These are phyloP conservation scores for Mylabris sibirica DNA, from an alignment of 2,888 invertebrate genomes.

Conservation along the genomic window DNA sequence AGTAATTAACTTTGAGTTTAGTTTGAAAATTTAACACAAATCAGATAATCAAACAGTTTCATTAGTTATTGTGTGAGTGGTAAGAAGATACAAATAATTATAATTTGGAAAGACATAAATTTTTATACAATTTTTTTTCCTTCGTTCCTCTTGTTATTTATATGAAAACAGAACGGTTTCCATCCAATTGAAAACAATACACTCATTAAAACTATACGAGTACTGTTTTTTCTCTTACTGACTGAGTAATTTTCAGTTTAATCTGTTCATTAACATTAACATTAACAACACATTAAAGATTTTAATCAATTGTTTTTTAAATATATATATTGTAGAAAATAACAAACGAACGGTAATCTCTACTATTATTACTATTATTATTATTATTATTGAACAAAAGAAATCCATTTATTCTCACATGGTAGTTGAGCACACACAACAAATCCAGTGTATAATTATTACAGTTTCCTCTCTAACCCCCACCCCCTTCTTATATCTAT, in stretches of 20 bases:
- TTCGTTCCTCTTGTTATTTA: background rate
- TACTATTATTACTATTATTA: background rate
- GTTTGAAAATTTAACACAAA: background rate
- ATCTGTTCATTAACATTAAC: constrained; percentile 3
- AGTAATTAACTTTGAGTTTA: background rate
- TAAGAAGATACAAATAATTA: background rate
- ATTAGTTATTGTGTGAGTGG: background rate
- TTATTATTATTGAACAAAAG: constrained; percentile 9
- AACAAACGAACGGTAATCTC: background rate
- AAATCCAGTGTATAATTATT: constrained; percentile 27
- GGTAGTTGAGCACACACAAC: constrained; percentile 12
- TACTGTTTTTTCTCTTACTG: background rate
- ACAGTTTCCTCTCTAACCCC: no score
- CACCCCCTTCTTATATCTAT: constrained; percentile 18
- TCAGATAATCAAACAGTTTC: background rate
- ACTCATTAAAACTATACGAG: background rate
- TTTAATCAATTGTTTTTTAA: constrained; percentile 5
- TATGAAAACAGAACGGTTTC: background rate
- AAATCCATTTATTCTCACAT: constrained; percentile 12
- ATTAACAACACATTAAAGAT: constrained; percentile 2
- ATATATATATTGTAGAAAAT: background rate
- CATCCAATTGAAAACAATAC: background rate
- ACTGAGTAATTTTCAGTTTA: background rate
- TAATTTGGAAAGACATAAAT: constrained; percentile 2
- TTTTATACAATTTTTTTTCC: background rate